These are phyloP conservation scores for Botrylloides violaceus DNA, from an alignment of 23 tunicate genomes.

Conservation along the genomic window DNA sequence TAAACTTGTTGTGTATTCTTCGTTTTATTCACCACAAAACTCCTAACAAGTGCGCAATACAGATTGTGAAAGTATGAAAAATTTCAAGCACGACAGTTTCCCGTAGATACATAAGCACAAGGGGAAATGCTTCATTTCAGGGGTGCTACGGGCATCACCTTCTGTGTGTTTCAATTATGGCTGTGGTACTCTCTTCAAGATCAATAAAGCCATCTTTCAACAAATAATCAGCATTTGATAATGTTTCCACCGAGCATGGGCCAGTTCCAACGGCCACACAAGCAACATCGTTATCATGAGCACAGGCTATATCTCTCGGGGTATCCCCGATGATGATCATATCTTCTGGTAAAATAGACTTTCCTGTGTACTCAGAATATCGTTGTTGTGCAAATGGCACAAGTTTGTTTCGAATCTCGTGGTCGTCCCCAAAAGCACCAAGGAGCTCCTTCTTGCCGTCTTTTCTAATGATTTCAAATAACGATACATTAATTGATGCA, in stretches of 20 bases:
- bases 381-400: slow-evolving; percentile 57
- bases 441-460: slow-evolving; percentile 6
- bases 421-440: slow-evolving; percentile 91
- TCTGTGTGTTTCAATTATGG: slow-evolving; percentile 27
- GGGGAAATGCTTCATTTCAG: no score
- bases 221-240: slow-evolving; percentile 48
- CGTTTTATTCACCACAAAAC: no score
- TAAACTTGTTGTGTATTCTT: no score
- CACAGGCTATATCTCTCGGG: slow-evolving; percentile 81
- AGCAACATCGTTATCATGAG: slow-evolving; percentile 69
- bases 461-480: slow-evolving; percentile 4
- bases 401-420: slow-evolving; percentile 43
- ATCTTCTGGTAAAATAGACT: slow-evolving; percentile 18
- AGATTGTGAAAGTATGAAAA: no score
- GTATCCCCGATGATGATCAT: slow-evolving; percentile 80
- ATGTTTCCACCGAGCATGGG: slow-evolving; percentile 4
- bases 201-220: slow-evolving; percentile 59
- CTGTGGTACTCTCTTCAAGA: slow-evolving; percentile 37
- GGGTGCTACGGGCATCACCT: background rate
- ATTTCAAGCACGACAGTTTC: no score
- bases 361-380: slow-evolving; percentile 38
- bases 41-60: no score
- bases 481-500: slow-evolving; percentile 38
- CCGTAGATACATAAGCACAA: no score
- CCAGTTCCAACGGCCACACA: slow-evolving; percentile 90